Evolutionary conservation across 1,140 invertebrate genomes (phyloP), one percentile per base, ranked within the genome.

Genomic region (Musca vetustissima): DNA sequence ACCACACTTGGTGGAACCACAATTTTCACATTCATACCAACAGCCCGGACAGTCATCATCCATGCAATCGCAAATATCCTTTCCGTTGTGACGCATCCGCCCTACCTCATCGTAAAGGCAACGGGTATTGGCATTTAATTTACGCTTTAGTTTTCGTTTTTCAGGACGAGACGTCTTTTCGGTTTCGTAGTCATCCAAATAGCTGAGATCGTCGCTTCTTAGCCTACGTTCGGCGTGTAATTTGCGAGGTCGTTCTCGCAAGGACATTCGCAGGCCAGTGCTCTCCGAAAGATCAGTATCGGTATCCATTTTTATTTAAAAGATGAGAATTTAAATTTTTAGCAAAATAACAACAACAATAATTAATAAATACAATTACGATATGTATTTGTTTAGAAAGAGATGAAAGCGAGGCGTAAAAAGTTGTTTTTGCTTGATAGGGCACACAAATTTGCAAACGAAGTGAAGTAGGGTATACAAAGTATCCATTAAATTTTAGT

Each of bases 61-160:
- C 75, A 81, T 76, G 32, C 79, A 81, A 55, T 81, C 79, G 11
- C 78, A 81, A 7, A 79, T 49, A 64, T 80, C 76, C 1, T 73
- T 11, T 1, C 76, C 77, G 55, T 72, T 79, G 8, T 64, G 53
- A 7, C 75, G 72, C 17, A 81, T 72, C 22, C 73, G 74, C 50
- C 79, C 79, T 14, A 73, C 73, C 14, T 80, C 79, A 70, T 81
- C 79, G 36, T 81, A 81, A 7, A 70, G 69, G 36, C 69, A 74
- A 66, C 75, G 28, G 19, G 36, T 25, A 3, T 50, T 64, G 17
- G 55, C 19, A 9, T 48, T 11, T 19, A 36, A 22, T 71, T 75
- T 76, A 17, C 75, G 50, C 47, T 70, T 73, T 28, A 73, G 28
- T 68, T 77, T 77, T 25, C 73, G 64, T 55, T 71, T 73, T 68